Percentiles rank a stretch among this genome's conserved stretches.
These are phyloP conservation scores for Acanthosoma haemorrhoidale DNA, from an alignment of 2,888 invertebrate species.

Conservation along the genomic window DNA sequence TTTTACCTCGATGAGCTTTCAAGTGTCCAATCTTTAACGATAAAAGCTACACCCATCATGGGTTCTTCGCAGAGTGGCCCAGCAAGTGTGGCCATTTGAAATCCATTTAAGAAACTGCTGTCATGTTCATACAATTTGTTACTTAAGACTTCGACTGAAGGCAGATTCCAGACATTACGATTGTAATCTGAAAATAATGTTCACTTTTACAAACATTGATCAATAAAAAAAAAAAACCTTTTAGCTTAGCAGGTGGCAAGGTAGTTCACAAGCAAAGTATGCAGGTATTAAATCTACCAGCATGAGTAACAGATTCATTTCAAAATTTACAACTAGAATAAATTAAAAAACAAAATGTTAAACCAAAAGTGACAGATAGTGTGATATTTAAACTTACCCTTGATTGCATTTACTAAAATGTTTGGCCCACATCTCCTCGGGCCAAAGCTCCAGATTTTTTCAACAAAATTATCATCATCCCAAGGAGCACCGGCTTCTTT, in stretches of 20 bases:
- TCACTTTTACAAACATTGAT: not conserved
- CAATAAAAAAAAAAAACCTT: not conserved
- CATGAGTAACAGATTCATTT: too few relatives aligned
- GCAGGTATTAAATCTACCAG: not conserved
- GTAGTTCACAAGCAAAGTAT: not conserved
- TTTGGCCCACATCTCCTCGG: conserved; percentile 86
- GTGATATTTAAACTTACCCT: conserved; percentile 46
- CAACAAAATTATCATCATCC: conserved; percentile 47
- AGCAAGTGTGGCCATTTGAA: conserved; percentile 76
- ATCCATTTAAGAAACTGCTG: conserved; percentile 76
- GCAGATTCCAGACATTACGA: conserved; percentile 31
- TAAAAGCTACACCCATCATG: conserved; percentile 89
- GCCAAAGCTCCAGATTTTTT: conserved; percentile 86
- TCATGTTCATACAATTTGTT: conserved; percentile 50
- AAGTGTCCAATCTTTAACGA: conserved; percentile 72
- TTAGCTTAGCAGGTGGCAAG: not conserved
- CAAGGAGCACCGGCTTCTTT: conserved; percentile 54
- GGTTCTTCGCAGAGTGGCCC: conserved; percentile 97
- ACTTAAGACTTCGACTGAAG: conserved; percentile 17
- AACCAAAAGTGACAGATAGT: too few relatives aligned
- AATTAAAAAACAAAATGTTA: too few relatives aligned
- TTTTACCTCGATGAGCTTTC: conserved; percentile 42
- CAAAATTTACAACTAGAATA: too few relatives aligned
- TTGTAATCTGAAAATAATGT: conserved; percentile 31
- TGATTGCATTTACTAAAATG: conserved; percentile 74